These are phyloP conservation scores for Catagonus wagneri DNA, from an alignment of 2,113 vertebrate species.

Conservation along the genomic window DNA sequence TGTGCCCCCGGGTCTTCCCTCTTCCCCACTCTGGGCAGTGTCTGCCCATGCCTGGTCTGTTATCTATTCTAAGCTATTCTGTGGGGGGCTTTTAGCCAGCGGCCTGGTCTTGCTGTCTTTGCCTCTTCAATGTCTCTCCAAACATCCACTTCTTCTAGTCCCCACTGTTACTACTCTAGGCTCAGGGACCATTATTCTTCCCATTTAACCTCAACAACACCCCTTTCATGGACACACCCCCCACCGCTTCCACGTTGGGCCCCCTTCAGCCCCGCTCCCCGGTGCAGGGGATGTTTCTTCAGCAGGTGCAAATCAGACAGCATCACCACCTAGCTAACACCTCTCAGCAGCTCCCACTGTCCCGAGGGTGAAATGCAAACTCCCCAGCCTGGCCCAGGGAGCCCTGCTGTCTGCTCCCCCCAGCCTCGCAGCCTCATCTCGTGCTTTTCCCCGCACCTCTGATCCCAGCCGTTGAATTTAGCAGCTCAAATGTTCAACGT, in stretches of 20 bases:
- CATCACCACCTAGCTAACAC: background rate
- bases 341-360: background rate
- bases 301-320: background rate
- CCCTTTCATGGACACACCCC: accelerated
- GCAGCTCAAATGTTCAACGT: background rate
- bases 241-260: background rate
- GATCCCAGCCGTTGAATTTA: background rate
- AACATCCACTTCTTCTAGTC: background rate
- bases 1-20: background rate
- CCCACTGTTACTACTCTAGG: background rate
- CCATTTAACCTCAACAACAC: background rate
- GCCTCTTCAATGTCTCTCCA: background rate
- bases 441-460: background rate
- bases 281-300: background rate
- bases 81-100: background rate
- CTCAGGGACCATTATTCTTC: background rate
- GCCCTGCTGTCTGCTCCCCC: too few species aligned
- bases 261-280: background rate
- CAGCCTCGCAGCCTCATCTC: background rate
- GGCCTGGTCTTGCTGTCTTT: background rate
- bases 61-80: background rate
- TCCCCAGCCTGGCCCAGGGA: background rate
- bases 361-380: background rate
- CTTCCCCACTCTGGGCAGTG: background rate
- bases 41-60: background rate